Evolutionary conservation across 1,140 invertebrate genomes (phyloP).

Genomic region (Archegozetes longisetosus): DNA sequence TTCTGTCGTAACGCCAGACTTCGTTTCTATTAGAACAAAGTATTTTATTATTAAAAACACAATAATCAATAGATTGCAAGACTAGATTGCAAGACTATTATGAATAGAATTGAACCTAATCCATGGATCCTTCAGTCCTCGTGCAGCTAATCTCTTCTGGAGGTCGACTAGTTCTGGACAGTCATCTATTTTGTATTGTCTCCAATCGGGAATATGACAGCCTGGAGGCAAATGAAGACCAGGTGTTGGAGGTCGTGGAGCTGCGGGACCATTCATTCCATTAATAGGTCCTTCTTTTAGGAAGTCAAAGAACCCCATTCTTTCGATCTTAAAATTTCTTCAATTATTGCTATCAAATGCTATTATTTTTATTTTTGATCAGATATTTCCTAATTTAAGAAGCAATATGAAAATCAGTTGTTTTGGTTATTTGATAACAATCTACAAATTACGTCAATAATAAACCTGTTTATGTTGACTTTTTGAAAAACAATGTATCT

Average conservation of each 20-base stretch:
- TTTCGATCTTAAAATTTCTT: no score
- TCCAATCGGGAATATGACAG: conserved; percentile 7
- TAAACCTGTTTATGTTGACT: no score
- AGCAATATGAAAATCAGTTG: no score
- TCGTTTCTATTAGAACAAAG: conserved; percentile 10
- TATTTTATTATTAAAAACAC: not conserved
- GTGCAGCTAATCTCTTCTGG: conserved; percentile 10
- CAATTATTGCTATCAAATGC: no score
- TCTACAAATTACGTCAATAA: no score
- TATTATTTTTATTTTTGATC: no score
- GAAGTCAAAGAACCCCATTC: not conserved
- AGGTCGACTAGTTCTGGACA: conserved; percentile 1
- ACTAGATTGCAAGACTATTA: not conserved
- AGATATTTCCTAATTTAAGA: no score
- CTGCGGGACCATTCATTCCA: not conserved
- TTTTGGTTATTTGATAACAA: no score
- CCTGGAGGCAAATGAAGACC: conserved; percentile 8
- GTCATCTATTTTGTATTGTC: conserved; percentile 10
- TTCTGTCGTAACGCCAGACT: conserved; percentile 10
- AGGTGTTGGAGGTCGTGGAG: conserved; percentile 4
- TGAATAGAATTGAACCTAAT: conserved; percentile 6
- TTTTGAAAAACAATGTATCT: no score
- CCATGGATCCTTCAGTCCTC: conserved; percentile 15
- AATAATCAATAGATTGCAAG: not conserved
- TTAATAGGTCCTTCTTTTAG: not conserved